Evolutionary conservation across 2,113 vertebrate species (phyloP).

Genomic region (Poicephalus gulielmi): DNA sequence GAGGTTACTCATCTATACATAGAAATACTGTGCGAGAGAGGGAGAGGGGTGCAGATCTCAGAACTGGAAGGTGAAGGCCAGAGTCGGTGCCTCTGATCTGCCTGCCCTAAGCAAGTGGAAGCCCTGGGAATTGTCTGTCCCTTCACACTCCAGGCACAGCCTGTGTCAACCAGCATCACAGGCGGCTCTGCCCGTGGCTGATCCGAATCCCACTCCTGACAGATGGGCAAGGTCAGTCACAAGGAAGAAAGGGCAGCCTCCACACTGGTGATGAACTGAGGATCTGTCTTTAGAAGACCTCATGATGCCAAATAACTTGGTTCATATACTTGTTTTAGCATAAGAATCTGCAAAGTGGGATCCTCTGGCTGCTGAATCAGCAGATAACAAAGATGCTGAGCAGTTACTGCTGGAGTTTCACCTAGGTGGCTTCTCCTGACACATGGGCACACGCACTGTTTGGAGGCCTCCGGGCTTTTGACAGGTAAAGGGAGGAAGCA

Average conservation of each 20-base stretch:
- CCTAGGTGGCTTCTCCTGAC: background rate
- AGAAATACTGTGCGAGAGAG: background rate
- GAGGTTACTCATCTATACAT: background rate
- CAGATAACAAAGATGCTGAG: background rate
- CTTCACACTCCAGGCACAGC: background rate
- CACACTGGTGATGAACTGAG: background rate
- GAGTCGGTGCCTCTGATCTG: background rate
- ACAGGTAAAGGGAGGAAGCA: rapidly evolving
- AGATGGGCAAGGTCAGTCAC: background rate
- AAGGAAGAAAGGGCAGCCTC: background rate
- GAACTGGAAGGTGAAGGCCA: background rate
- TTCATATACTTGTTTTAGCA: background rate
- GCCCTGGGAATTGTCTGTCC: background rate
- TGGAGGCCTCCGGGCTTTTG: background rate
- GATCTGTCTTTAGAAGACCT: background rate
- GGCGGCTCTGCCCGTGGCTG: background rate
- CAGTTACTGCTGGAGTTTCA: background rate
- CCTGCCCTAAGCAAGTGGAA: background rate
- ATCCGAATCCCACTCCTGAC: background rate
- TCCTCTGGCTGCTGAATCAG: background rate
- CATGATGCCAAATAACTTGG: background rate
- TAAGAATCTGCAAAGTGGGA: background rate
- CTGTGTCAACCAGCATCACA: background rate
- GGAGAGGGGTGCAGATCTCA: background rate
- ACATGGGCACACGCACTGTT: background rate